A percentile compares a stretch with the other conserved stretches of the same genome.
phyloP scores from a whole-genome alignment of 2,888 invertebrate species.

The Macrosoma leucophasiata region DNA sequence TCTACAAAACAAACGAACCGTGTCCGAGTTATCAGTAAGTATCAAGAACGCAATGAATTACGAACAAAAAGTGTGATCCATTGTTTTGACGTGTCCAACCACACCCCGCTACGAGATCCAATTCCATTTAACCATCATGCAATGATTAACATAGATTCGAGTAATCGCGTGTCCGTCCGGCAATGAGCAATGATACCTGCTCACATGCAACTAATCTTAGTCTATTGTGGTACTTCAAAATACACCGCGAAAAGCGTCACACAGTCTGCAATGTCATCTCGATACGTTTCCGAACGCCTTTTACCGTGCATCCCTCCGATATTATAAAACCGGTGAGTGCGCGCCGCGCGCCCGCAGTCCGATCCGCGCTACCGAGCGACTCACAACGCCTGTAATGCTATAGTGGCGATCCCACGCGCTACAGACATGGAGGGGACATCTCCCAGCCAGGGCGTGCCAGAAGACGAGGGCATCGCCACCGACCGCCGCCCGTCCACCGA shows the following conservation, averaged over 20 bases:
- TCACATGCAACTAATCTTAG: too few species aligned
- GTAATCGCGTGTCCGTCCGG: too few species aligned
- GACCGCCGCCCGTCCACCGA: slow-evolving; percentile 71
- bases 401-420: slow-evolving; percentile 47
- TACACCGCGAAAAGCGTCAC: slow-evolving; percentile 32
- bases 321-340: slow-evolving; percentile 56
- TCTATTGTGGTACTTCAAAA: too few species aligned
- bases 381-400: slow-evolving; percentile 57
- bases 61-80: too few species aligned
- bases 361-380: slow-evolving; percentile 56
- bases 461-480: slow-evolving; percentile 65
- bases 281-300: slow-evolving; percentile 56
- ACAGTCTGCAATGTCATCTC: slow-evolving; percentile 63
- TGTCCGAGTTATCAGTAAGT: too few species aligned
- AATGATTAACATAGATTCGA: too few species aligned
- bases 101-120: too few species aligned
- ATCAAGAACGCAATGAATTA: too few species aligned
- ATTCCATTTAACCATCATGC: too few species aligned
- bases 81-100: too few species aligned
- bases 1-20: too few species aligned
- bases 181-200: too few species aligned
- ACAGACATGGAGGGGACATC: slow-evolving; percentile 60
- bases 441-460: slow-evolving; percentile 50
- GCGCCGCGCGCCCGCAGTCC: slow-evolving; percentile 70
- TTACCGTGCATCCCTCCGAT: slow-evolving; percentile 65